phyloP scores from a whole-genome alignment of 2,797 vertebrate species.

The Dicrostonyx torquatus region DNA sequence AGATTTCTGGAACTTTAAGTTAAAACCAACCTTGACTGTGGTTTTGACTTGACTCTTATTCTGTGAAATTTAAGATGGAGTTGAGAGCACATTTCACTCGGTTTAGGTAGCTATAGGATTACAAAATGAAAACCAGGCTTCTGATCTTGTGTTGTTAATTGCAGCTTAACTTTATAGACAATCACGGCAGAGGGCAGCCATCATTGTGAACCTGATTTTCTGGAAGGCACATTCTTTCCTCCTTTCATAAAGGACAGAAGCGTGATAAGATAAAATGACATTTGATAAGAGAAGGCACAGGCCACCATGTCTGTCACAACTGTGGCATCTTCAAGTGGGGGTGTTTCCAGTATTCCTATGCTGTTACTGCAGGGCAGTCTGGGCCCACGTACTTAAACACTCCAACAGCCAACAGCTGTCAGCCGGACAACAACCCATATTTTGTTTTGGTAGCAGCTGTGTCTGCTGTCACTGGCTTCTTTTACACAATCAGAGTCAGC shows the following conservation, averaged over 20 bases:
- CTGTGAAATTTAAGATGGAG: not conserved
- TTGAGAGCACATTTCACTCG: slow-evolving; percentile 13
- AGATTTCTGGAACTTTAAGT: not conserved
- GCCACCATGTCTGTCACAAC: slow-evolving; percentile 59
- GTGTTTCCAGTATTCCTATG: slow-evolving; percentile 61
- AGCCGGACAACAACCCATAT: slow-evolving; percentile 68
- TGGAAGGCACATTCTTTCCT: slow-evolving; percentile 52
- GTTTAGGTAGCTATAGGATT: not conserved
- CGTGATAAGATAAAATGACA: slow-evolving; percentile 54
- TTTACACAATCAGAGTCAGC: slow-evolving; percentile 70
- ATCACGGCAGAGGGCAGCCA: not conserved
- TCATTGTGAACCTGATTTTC: slow-evolving; percentile 59
- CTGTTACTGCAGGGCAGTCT: slow-evolving; percentile 62
- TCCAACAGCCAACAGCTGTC: slow-evolving; percentile 74
- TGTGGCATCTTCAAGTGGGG: slow-evolving; percentile 56
- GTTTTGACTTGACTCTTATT: not conserved
- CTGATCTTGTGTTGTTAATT: slow-evolving; percentile 6
- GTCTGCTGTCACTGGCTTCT: slow-evolving; percentile 64
- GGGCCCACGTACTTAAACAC: slow-evolving; percentile 68
- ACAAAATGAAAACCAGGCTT: not conserved
- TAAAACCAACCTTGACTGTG: not conserved
- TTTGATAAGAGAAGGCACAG: slow-evolving; percentile 31
- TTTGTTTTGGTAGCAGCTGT: slow-evolving; percentile 72
- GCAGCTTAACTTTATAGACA: not conserved
- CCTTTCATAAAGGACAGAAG: slow-evolving; percentile 69